Evolutionary conservation across 2,113 vertebrate species (phyloP), one percentile per base, ranked within the genome.

Genomic region (Rallus limicola): DNA sequence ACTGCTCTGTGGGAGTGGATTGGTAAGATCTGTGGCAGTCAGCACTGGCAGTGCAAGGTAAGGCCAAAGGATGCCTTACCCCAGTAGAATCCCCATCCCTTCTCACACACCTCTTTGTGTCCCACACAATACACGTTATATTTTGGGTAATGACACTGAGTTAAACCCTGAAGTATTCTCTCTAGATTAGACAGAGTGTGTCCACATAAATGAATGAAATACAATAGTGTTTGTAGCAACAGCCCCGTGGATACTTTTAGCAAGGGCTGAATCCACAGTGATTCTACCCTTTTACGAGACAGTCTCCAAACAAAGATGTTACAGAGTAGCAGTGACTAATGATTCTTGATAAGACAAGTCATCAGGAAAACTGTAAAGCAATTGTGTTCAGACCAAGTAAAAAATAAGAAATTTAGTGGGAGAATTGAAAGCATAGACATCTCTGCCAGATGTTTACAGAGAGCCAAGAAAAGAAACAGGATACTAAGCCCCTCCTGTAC

Each of bases 381-480:
- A 74, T 23, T 50, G 4, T 52, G 24, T 70, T 76, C 63, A 89
- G 59, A 88, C 3, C 5, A 90, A 83, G 56, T 42, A 86, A 86
- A 86, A 95, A 87, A 42, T 34, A 78, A 89, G 70, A 91, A 81
- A 90, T 64, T 77, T 55, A 77, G 24, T 33, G 38, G 44, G 26
- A 92, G 44, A 40, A 60, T 21, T 86, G 55, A 92, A 94, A 92
- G 83, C 12, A 31, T 20, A 84, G 76, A 38, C 48, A 88, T 19
- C 21, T 16, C 60, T 92, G 80, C 34, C 83, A 94, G 72, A 64
- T 26, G 34, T 83, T 94, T 86, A 62, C 28, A 31, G 29, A 90
- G 53, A 63, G 65, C 38, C 60, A 92, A 75, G 60, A 68, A 83
- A 94, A 81, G 76, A 83, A 96, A 91, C 26, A 75, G 72, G 74